phyloP scores from a whole-genome alignment of 1,140 invertebrate genomes.

The Lethrus apterus region DNA sequence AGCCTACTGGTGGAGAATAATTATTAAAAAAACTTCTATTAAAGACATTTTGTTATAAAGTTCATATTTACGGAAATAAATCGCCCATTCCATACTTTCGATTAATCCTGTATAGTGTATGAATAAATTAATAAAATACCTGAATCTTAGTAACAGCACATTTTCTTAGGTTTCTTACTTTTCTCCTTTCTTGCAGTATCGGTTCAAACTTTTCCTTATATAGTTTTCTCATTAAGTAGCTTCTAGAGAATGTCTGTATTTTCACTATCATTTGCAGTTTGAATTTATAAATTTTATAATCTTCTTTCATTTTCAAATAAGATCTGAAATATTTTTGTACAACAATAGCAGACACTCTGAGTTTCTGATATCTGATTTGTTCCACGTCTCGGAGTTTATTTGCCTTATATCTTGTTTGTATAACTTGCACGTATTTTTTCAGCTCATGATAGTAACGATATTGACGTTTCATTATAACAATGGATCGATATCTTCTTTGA shows the following conservation, averaged over 20 bases:
- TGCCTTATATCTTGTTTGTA: conserved; percentile 34
- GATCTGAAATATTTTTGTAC: conserved; percentile 36
- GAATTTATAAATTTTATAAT: conserved; percentile 30
- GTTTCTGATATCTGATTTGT: conserved; percentile 27
- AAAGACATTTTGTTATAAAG: no score
- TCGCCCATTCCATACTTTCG: no score
- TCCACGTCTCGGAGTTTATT: conserved; percentile 14
- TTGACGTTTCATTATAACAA: conserved; percentile 26
- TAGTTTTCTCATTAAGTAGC: conserved; percentile 2
- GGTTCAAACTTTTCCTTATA: background rate
- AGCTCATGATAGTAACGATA: conserved; percentile 33
- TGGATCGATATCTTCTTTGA: conserved; percentile 32
- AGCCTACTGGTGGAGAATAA: no score
- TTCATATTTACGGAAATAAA: no score
- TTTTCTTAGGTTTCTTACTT: background rate
- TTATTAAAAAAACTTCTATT: no score
- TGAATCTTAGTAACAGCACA: conserved; percentile 6
- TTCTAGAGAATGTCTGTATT: conserved; percentile 1
- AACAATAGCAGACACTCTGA: conserved; percentile 26
- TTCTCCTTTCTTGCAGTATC: background rate
- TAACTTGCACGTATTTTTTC: conserved; percentile 28
- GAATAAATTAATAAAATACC: background rate
- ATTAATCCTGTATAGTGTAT: no score
- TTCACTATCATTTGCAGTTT: background rate
- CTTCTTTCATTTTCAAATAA: conserved; percentile 24